Percentiles rank a stretch among this genome's conserved stretches.
Conservation (phyloP, 2,888 invertebrate species). For the Spodoptera exigua region DNA sequence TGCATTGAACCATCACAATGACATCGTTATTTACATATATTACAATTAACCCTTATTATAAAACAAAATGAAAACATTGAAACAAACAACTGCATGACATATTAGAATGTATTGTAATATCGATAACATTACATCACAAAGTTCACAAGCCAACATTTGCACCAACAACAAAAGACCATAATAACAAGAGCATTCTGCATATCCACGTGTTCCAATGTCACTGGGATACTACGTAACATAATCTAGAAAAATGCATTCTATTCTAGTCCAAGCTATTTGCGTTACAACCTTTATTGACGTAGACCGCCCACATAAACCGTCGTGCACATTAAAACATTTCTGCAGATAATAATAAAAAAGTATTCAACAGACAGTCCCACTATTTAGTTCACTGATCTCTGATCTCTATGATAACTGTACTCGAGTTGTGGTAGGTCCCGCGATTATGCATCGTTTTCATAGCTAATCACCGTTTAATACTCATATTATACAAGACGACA, state of each 20-base stretch:
- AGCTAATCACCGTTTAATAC: slow-evolving; percentile 50
- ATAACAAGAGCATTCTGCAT: slow-evolving; percentile 2
- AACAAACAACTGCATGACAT: no score
- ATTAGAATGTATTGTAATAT: no score
- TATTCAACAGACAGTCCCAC: slow-evolving; percentile 27
- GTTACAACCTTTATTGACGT: slow-evolving; percentile 46
- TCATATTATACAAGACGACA: slow-evolving; percentile 21
- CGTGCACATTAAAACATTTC: slow-evolving; percentile 27
- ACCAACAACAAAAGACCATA: neutral
- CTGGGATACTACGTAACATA: slow-evolving; percentile 27
- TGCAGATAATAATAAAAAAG: slow-evolving; percentile 35
- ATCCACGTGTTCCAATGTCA: slow-evolving; percentile 25
- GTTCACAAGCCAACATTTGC: slow-evolving; percentile 2
- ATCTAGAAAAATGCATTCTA: slow-evolving; percentile 47
- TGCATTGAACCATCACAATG: no score
- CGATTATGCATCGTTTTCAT: slow-evolving; percentile 61
- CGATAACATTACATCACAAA: neutral
- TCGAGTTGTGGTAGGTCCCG: slow-evolving; percentile 66
- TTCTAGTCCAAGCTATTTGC: slow-evolving; percentile 49
- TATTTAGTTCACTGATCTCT: slow-evolving; percentile 51
- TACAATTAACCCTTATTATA: no score
- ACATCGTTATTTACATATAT: no score
- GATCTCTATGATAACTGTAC: slow-evolving; percentile 61
- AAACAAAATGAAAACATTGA: no score
- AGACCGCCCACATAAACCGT: slow-evolving; percentile 37